These are phyloP conservation scores for Harpagifer antarcticus DNA, from an alignment of 2,797 vertebrate genomes.

Conservation along the genomic window DNA sequence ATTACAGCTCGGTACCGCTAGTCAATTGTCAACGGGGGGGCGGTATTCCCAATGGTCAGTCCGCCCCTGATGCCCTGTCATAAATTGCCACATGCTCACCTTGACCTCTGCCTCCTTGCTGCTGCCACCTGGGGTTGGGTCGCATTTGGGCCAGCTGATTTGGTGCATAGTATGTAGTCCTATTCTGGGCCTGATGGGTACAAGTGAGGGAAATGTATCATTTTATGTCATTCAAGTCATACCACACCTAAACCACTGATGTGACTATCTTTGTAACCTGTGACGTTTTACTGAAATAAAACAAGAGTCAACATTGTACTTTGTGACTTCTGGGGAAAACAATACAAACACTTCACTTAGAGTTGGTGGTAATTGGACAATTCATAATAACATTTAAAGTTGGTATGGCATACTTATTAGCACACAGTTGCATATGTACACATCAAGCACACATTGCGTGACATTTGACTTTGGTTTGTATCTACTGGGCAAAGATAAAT, in stretches of 20 bases:
- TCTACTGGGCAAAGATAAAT: background rate
- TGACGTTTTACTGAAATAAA: background rate
- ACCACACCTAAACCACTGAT: background rate
- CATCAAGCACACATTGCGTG: too few species aligned
- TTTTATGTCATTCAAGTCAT: background rate
- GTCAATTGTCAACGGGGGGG: too few species aligned
- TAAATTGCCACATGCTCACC: conserved; percentile 77
- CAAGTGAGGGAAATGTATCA: conserved; percentile 7
- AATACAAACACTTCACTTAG: background rate
- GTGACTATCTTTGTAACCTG: background rate
- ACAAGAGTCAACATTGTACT: background rate
- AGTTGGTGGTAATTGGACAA: background rate
- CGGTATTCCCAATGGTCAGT: too few species aligned
- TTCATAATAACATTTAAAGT: too few species aligned
- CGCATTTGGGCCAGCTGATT: conserved; percentile 98
- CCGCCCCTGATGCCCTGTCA: background rate
- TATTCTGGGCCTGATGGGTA: conserved; percentile 91
- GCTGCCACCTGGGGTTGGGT: conserved; percentile 97
- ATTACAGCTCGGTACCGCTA: background rate
- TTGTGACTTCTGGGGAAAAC: background rate
- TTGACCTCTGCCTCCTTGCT: conserved; percentile 95
- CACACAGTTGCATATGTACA: too few species aligned
- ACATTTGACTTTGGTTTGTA: background rate
- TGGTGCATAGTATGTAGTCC: conserved; percentile 97
- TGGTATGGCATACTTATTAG: too few species aligned